Evolutionary conservation across 2,113 vertebrate species (phyloP), one percentile per base, ranked within the genome.

Genomic region (Aptenodytes patagonicus): DNA sequence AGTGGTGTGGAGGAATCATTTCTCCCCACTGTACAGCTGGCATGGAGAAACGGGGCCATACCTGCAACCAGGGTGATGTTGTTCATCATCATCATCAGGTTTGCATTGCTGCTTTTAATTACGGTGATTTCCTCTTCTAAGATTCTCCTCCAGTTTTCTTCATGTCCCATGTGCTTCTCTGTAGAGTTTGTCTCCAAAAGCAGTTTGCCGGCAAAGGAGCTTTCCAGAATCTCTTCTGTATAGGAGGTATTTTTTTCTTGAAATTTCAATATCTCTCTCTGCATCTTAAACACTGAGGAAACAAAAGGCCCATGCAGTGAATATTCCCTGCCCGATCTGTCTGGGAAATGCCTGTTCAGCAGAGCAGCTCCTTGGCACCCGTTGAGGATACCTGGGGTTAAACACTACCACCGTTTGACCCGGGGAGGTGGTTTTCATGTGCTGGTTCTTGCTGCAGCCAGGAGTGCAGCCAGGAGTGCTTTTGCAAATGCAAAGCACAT

Each of bases 271-370:
- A 96, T 85, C 58, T 95, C 86, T 70, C 9, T 60, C 80, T 91
- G 55, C 55, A 97, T 91, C 75, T 66, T 87, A 92, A 95, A 81
- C 34, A 97, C 97, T 97, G 91, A 57, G 86, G 76, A 94, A 93
- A 96, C 61, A 93, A 79, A 95, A 95, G 21, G 29, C 32, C 76
- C 68, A 24, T 34, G 36, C n/a, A 52, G n/a, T 90, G 66, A 78
- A 47, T 90, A 58, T 36, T 83, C 21, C 2, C 55, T 68, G 28
- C n/a, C 32, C 0, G 0, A 11, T 52, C 51, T 2, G 2, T 7
- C 62, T 85, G 57, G 89, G 81, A 89, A 85, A 61, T 31, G 38
- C 13, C 22, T 62, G 4, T 49, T 83, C 5, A 10, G 42, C 51
- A 88, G 46, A 75, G 38, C 58, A 80, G 11, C 9, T 68, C 20